Evolutionary conservation across 2,888 invertebrate species (phyloP).

Genomic region (Eupithecia vulgata): DNA sequence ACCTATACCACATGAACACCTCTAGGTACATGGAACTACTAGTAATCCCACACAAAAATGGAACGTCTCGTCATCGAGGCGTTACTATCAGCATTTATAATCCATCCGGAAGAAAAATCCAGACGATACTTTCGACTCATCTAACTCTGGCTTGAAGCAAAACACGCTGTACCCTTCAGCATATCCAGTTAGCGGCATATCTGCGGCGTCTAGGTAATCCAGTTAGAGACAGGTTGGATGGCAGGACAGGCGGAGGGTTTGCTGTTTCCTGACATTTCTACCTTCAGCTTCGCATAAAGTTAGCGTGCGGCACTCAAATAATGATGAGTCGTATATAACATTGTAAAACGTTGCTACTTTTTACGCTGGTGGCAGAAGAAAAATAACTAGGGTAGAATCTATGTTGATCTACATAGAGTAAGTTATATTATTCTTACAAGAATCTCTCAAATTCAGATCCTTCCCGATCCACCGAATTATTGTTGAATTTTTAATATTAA

Average conservation of each 20-base stretch:
- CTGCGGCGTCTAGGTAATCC: slow-evolving; percentile 57
- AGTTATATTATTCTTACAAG: neutral
- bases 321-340: neutral
- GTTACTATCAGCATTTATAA: neutral
- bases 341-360: neutral
- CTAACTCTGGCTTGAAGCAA: neutral
- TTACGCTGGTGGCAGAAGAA: neutral
- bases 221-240: slow-evolving; percentile 63
- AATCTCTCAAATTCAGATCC: neutral
- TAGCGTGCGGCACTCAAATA: neutral
- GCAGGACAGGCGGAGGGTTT: slow-evolving; percentile 62
- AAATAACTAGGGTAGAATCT: neutral
- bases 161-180: slow-evolving; percentile 23
- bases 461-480: too few relatives aligned
- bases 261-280: slow-evolving; percentile 56
- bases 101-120: neutral
- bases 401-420: neutral
- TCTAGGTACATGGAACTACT: neutral
- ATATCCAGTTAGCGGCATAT: slow-evolving; percentile 46
- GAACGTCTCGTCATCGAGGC: neutral
- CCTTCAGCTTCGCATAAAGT: slow-evolving; percentile 54
- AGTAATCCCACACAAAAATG: neutral
- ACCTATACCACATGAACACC: too few relatives aligned
- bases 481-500: too few relatives aligned
- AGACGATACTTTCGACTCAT: neutral